Conservation (phyloP, 2,888 invertebrate species). For the Aporophyla nigra region DNA sequence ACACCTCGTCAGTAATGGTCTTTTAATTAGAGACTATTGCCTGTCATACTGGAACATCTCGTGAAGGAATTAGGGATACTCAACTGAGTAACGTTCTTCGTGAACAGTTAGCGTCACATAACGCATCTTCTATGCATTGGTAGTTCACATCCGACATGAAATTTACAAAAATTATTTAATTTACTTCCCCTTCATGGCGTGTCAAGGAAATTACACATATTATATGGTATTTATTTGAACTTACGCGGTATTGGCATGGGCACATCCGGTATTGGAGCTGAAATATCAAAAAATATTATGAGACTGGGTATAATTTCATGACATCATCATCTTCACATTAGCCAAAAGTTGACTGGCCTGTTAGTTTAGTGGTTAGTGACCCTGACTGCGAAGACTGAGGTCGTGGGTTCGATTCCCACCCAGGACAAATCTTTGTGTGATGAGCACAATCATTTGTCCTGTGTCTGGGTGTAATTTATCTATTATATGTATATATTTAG, state of each 20-base stretch:
- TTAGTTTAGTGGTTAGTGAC: no score
- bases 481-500: no score
- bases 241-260: constrained; percentile 67
- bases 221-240: constrained; percentile 41
- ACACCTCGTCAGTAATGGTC: neutral
- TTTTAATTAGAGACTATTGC: neutral
- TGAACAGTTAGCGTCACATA: constrained; percentile 52
- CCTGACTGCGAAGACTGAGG: no score
- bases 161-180: constrained; percentile 46
- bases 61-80: constrained; percentile 46
- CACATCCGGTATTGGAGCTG: constrained; percentile 66
- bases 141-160: constrained; percentile 49
- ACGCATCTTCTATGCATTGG: constrained; percentile 48
- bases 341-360: no score
- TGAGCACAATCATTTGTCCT: no score
- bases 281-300: constrained; percentile 48
- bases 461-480: no score
- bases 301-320: neutral
- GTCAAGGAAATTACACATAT: constrained; percentile 2
- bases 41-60: neutral
- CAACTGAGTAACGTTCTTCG: constrained; percentile 59
- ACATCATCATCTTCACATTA: no score
- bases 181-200: neutral
- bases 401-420: no score
- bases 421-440: no score